Base-by-base conservation (phyloP, 1,140 invertebrate species). In the Hirudo medicinalis region DNA sequence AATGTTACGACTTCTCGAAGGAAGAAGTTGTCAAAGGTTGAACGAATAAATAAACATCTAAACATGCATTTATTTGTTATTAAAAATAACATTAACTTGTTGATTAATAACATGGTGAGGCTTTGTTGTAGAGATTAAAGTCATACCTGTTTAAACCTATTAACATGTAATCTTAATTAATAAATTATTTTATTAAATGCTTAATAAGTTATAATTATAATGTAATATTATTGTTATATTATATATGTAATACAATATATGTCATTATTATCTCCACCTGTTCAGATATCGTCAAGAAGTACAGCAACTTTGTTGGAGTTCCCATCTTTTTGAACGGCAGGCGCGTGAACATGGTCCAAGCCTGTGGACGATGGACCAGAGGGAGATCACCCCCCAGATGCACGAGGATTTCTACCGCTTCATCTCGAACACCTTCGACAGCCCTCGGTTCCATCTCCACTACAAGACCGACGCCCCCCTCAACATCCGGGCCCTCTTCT, bases 301-400 rank as follows among this genome's bases (percentile, higher is more conserved):
- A 97, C 83, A 97, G 93, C 79, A 97, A 96, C 80, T 97, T 97
- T 81, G 90, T 97, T 66, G 90, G 91, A 9, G 91, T 89, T 78
- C 91, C 94, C 0, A 94, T 98, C 77, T 89, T 87, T 77, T 80
- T 97, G 2, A 97, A 97, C 85, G 90, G 90, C 53, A 88, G 90
- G 77, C 87, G 87, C 81, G 86, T 88, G 0, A 96, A 95, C 80
- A 87, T 87, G 49, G 87, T 94, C 49, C 88, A 95, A 87, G 92
- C 94, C 78, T 98, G 13, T 98, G 95, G 94, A 85, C 94, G 76
- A 86, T 90, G 83, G 91, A 97, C 74, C 88, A 92, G 0, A 95
- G 92, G 83, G 87, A 90, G 76, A 87, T 97, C 0, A 90, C 87
- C 3, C 79, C 85, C 19, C 88, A 93, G 69, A 89, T 94, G 81